Conservation (phyloP, 2,797 vertebrate species). For the Kryptopterus vitreolus region DNA sequence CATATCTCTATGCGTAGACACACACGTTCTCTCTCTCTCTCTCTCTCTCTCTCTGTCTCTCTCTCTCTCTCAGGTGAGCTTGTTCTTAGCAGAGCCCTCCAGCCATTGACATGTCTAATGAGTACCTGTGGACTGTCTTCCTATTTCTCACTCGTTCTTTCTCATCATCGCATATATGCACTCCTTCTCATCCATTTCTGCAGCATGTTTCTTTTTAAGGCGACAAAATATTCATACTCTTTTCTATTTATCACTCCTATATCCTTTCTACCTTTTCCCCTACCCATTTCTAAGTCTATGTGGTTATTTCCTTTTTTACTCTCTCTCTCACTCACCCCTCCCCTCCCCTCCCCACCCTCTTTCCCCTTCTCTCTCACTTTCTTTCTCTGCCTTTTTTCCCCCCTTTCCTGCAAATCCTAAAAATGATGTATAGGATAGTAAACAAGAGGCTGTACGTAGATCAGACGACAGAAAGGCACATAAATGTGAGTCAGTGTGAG, state of each 20-base stretch:
- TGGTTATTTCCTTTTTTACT: background rate
- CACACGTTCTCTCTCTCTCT: background rate
- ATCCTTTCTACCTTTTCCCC: background rate
- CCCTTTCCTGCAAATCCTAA: conserved; percentile 2
- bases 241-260: background rate
- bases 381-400: background rate
- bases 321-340: too few relatives aligned
- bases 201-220: background rate
- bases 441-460: background rate
- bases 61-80: conserved; percentile 5
- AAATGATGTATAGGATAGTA: conserved; percentile 19
- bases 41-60: background rate
- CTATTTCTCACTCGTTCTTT: conserved; percentile 16
- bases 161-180: conserved; percentile 14
- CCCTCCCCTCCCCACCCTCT: too few relatives aligned
- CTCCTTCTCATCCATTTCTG: conserved; percentile 6
- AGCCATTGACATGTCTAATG: conserved; percentile 48
- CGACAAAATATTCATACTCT: background rate
- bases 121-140: conserved; percentile 27
- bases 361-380: too few relatives aligned
- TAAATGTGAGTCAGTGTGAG: background rate
- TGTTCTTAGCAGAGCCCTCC: conserved; percentile 21
- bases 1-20: conserved; percentile 17
- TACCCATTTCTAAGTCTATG: background rate
- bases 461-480: background rate